These are phyloP conservation scores for Passerculus sandwichensis DNA, from an alignment of 2,797 vertebrate genomes.

Conservation along the genomic window DNA sequence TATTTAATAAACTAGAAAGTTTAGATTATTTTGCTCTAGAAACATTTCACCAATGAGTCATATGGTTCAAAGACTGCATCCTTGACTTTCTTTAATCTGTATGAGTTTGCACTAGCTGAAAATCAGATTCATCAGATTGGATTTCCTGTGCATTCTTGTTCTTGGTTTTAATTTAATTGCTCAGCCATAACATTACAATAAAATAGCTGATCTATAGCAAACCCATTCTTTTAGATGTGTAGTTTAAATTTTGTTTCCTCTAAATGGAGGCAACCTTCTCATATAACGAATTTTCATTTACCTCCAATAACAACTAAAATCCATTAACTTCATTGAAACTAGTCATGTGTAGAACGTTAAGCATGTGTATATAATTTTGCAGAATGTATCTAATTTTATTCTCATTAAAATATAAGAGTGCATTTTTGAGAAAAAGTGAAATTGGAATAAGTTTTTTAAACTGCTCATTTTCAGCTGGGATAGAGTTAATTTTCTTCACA, in stretches of 20 bases:
- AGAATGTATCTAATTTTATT: constrained; percentile 11
- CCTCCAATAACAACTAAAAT: background rate
- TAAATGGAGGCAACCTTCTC: background rate
- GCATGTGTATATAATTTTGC: background rate
- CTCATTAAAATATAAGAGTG: background rate
- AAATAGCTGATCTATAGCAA: constrained; percentile 24
- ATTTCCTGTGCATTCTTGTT: background rate
- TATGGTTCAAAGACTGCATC: background rate
- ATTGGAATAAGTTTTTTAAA: background rate
- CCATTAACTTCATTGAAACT: constrained; percentile 23
- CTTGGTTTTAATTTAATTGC: constrained; percentile 17
- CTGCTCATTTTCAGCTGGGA: background rate
- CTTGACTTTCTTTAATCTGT: background rate
- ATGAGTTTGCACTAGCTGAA: background rate
- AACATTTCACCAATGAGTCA: background rate
- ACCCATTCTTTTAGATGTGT: background rate
- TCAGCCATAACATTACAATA: background rate
- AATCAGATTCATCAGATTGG: background rate
- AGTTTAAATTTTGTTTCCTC: constrained; percentile 29
- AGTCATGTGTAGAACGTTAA: constrained; percentile 26
- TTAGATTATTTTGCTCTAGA: background rate
- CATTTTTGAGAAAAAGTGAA: background rate
- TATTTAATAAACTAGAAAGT: background rate
- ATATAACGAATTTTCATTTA: background rate
- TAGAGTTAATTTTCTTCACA: background rate